Evolutionary conservation across 2,113 vertebrate species (phyloP).

Genomic region (Pheucticus melanocephalus): DNA sequence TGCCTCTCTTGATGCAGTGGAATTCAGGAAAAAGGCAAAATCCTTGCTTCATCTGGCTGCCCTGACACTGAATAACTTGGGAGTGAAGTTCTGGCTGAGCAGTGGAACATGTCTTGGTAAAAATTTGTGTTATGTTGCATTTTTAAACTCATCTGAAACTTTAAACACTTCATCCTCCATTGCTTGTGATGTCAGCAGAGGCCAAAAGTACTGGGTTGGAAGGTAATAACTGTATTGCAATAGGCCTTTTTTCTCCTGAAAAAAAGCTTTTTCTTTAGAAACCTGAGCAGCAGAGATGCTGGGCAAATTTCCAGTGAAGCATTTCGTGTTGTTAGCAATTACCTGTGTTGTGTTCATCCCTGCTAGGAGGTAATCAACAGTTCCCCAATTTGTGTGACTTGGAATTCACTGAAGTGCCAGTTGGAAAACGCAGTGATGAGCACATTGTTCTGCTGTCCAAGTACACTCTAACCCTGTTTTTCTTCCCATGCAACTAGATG

Average conservation of each 20-base stretch:
- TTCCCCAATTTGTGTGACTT: neutral
- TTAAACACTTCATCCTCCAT: neutral
- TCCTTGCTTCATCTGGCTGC: slow-evolving; percentile 83
- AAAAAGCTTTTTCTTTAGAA: neutral
- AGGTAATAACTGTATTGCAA: neutral
- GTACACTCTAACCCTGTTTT: neutral
- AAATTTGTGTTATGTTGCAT: neutral
- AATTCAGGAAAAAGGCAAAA: slow-evolving; percentile 88
- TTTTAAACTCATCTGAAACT: neutral
- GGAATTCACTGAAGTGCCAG: neutral
- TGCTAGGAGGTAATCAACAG: neutral
- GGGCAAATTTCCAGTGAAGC: neutral
- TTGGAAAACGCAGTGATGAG: neutral
- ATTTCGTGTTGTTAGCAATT: neutral
- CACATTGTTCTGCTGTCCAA: neutral
- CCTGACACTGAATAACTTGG: slow-evolving; percentile 73
- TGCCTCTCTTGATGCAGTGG: slow-evolving; percentile 79
- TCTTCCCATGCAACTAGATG: neutral
- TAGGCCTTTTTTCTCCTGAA: neutral
- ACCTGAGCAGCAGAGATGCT: neutral
- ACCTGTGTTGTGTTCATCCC: neutral
- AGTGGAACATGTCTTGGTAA: slow-evolving; percentile 95
- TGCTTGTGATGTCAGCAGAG: neutral
- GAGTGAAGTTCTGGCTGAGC: slow-evolving; percentile 93
- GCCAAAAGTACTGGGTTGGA: neutral